Evolutionary conservation across 2,113 vertebrate genomes (phyloP).

Genomic region (Ursus arctos): DNA sequence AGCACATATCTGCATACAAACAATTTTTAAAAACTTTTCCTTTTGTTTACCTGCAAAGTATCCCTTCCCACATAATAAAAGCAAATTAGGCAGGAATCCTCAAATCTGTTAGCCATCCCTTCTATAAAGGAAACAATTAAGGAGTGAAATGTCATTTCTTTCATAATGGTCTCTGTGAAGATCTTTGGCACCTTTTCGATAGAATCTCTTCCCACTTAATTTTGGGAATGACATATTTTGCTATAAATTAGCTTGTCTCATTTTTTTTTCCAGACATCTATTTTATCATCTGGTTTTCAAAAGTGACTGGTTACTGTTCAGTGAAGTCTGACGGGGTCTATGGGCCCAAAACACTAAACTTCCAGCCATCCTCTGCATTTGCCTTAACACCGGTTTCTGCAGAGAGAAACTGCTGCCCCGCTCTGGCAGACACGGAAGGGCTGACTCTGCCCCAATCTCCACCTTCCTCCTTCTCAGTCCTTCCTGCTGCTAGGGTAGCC

Average conservation of each 20-base stretch:
- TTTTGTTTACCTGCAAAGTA: constrained; percentile 31
- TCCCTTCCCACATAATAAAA: background rate
- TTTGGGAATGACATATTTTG: background rate
- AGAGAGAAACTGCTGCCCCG: background rate
- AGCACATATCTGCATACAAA: background rate
- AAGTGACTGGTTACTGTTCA: background rate
- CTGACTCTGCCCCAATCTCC: too few relatives aligned
- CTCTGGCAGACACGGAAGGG: background rate
- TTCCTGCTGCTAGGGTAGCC: background rate
- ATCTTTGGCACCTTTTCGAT: background rate
- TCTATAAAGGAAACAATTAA: background rate
- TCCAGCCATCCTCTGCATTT: background rate
- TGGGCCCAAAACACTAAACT: background rate
- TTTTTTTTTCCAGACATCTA: background rate
- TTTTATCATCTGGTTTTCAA: background rate
- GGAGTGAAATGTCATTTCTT: background rate
- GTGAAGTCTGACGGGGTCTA: background rate
- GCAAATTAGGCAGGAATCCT: background rate
- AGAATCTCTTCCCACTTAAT: background rate
- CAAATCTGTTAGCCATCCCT: background rate
- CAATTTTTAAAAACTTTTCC: background rate
- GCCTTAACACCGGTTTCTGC: background rate
- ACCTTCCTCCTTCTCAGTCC: background rate
- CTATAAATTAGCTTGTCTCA: background rate
- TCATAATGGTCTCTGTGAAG: constrained; percentile 10